Percentiles rank a stretch among this genome's conserved stretches.
Conservation (phyloP, 2,888 invertebrate species). For the Apodemia mormo region DNA sequence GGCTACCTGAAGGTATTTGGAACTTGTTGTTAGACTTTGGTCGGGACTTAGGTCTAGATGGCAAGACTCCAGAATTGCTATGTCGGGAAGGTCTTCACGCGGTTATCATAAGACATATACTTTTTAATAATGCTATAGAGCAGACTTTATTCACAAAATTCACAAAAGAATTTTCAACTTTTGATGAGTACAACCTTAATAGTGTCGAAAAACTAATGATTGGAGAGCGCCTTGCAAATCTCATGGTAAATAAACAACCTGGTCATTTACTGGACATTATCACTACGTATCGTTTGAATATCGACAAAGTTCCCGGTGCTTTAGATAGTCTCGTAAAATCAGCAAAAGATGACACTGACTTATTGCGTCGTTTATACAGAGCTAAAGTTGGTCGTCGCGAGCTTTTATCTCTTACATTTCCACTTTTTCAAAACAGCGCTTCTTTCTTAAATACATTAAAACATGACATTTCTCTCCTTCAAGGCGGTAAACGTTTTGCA, state of each 20-base stretch:
- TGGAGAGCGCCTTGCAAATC: conserved; percentile 37
- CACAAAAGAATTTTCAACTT: conserved; percentile 47
- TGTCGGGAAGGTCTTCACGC: conserved; percentile 61
- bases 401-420: conserved; percentile 49
- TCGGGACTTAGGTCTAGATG: conserved; percentile 57
- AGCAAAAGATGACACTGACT: conserved; percentile 39
- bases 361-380: conserved; percentile 47
- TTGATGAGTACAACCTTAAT: conserved; percentile 51
- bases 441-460: conserved; percentile 57
- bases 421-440: conserved; percentile 45
- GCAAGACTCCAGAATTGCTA: conserved; percentile 43
- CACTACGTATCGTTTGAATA: conserved; percentile 14
- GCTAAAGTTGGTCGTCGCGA: conserved; percentile 49
- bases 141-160: conserved; percentile 44
- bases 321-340: conserved; percentile 41
- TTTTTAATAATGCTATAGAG: conserved; percentile 40
- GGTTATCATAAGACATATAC: conserved; percentile 51
- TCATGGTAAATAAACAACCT: conserved; percentile 42
- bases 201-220: conserved; percentile 44
- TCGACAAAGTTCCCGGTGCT: conserved; percentile 41
- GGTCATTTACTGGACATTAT: conserved; percentile 47
- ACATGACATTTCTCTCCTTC: conserved; percentile 48
- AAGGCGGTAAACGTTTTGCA: conserved; percentile 40
- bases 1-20: conserved; percentile 52
- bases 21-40: conserved; percentile 49